Percentiles rank a stretch among this genome's conserved stretches.
phyloP scores from a whole-genome alignment of 2,797 vertebrate genomes.

The Falco novaeseelandiae region DNA sequence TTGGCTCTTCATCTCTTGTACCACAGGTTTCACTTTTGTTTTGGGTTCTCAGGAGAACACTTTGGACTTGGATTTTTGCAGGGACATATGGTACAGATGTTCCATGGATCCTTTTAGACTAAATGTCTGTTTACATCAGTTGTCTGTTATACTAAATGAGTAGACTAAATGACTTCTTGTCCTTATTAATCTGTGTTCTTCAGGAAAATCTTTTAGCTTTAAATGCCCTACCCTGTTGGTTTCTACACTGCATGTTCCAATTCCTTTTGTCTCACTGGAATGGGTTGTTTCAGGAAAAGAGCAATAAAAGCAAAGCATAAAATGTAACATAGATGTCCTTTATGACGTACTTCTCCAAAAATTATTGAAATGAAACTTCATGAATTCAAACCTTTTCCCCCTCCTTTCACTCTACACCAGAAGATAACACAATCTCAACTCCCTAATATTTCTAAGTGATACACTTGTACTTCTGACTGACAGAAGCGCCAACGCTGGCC shows the following conservation, averaged over 20 bases:
- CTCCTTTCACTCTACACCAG: neutral
- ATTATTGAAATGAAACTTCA: neutral
- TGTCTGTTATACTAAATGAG: neutral
- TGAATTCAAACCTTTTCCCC: neutral
- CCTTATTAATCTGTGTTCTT: neutral
- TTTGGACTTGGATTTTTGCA: neutral
- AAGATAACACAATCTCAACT: fast-evolving
- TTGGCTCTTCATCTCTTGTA: neutral
- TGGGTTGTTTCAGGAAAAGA: neutral
- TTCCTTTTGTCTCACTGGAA: neutral
- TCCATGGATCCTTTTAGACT: neutral
- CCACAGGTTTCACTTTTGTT: neutral
- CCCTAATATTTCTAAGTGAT: neutral
- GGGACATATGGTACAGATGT: neutral
- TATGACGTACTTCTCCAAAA: neutral
- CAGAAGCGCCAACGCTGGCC: neutral
- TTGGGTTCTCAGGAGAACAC: neutral
- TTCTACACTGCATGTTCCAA: neutral
- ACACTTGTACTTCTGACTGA: neutral
- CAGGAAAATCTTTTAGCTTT: neutral
- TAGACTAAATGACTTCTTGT: neutral
- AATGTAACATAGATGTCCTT: neutral
- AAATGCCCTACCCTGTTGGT: neutral
- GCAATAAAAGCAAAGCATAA: neutral
- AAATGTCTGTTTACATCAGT: neutral